These are phyloP conservation scores for Aldrovandia affinis DNA, from an alignment of 2,797 vertebrate genomes.

Conservation along the genomic window DNA sequence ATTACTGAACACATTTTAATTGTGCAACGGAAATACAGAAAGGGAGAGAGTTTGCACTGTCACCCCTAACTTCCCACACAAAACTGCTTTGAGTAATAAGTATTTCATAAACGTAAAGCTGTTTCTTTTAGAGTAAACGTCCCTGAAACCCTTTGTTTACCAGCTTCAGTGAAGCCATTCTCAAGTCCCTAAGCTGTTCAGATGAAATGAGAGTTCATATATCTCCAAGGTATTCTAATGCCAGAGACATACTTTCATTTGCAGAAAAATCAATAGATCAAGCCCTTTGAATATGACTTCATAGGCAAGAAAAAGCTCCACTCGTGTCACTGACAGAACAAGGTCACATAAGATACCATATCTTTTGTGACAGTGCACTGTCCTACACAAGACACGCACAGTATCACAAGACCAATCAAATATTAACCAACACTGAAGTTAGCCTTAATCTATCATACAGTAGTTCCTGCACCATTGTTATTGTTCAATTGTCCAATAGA, in stretches of 20 bases:
- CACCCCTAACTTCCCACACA: neutral
- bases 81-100: neutral
- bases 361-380: neutral
- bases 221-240: slow-evolving; percentile 44
- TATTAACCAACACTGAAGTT: neutral
- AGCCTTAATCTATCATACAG: neutral
- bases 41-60: neutral
- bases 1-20: neutral
- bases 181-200: neutral
- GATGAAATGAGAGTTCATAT: neutral
- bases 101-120: neutral
- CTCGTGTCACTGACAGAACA: slow-evolving; percentile 46
- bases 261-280: slow-evolving; percentile 29
- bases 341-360: slow-evolving; percentile 41
- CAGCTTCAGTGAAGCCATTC: neutral
- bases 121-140: neutral
- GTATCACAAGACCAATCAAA: neutral
- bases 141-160: neutral
- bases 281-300: slow-evolving; percentile 21
- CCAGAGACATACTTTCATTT: slow-evolving; percentile 53
- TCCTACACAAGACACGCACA: neutral
- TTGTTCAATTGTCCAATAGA: neutral
- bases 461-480: no score
- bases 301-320: slow-evolving; percentile 28
- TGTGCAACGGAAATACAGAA: neutral